Base-by-base conservation (phyloP, 2,113 vertebrate species). In the Laticauda laticaudata region DNA sequence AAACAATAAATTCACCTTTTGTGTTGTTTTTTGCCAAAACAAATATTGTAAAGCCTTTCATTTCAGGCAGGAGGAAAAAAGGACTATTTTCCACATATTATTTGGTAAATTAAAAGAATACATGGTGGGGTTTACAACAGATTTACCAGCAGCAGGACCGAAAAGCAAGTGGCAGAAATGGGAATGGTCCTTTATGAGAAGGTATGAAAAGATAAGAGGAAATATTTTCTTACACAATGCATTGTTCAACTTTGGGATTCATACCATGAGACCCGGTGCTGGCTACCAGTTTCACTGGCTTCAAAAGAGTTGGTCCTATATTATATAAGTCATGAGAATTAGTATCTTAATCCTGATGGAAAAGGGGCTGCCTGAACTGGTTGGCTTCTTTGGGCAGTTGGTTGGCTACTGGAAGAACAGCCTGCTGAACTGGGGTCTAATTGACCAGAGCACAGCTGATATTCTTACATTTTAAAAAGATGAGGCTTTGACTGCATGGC, bases 1-100 rank as follows among this genome's bases (percentile, higher is more conserved):
- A 87, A 92, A 23, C 55, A 92, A 85, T 87, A 87, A 61, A 92
- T 87, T 87, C 14, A 92, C 53, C 10, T 87, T 92, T 92, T 89
- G 9, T 87, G 43, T 29, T 20, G 43, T 87, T 87, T 87, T 51
- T 8, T 61, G 54, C 85, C 91, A 91, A 59, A 86, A 87, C 54
- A 59, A 91, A 54, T 43, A 43, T 3, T 81, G 75, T 43, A 45
- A 59, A 51, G n/a, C 20, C 39, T 87, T 92, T 87, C 24, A 87
- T 92, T 55, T 87, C 43, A 64, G 29, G 56, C 55, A 59, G 26
- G 55, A 59, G 55, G 10, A 11, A 53, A 55, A 45, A 57, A 59
- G 24, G 61, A 87, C 29, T 51, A 53, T 53, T 87, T 92, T 91
- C 56, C 91, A 53, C 56, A 87, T 92, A 64, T 90, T 64, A 45